Percentiles rank a stretch among this genome's conserved stretches.
phyloP scores from a whole-genome alignment of 2,797 vertebrate genomes.

The Anniella stebbinsi region DNA sequence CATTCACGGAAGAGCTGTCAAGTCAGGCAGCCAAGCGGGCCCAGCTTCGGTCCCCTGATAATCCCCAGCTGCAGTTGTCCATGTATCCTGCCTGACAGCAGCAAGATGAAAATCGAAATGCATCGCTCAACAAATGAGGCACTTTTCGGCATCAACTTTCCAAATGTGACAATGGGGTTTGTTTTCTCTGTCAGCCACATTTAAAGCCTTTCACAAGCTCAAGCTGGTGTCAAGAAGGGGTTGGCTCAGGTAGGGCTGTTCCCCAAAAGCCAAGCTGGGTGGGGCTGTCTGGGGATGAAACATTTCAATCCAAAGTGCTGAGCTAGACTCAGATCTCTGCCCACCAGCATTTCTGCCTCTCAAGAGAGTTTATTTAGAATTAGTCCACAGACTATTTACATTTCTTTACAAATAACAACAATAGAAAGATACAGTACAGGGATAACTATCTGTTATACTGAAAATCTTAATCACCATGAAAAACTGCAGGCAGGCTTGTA shows the following conservation, averaged over 20 bases:
- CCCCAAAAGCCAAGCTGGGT: neutral
- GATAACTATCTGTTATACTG: no score
- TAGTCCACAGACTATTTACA: no score
- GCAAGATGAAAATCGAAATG: slow-evolving; percentile 75
- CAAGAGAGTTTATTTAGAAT: neutral
- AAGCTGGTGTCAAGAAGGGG: slow-evolving; percentile 52
- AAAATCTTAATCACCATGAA: no score
- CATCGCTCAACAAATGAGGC: slow-evolving; percentile 75
- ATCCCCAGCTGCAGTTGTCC: slow-evolving; percentile 70
- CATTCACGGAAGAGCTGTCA: slow-evolving; percentile 74
- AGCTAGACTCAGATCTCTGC: slow-evolving; percentile 1
- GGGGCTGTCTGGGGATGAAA: neutral
- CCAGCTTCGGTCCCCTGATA: slow-evolving; percentile 66
- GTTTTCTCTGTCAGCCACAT: slow-evolving; percentile 56
- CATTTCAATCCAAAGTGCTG: slow-evolving; percentile 17
- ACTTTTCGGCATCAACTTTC: slow-evolving; percentile 73
- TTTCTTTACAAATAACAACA: no score
- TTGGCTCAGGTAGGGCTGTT: neutral
- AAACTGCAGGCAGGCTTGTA: no score
- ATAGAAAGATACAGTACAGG: no score
- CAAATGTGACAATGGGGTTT: slow-evolving; percentile 64
- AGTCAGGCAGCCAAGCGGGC: slow-evolving; percentile 62
- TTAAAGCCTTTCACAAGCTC: slow-evolving; percentile 49
- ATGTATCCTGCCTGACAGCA: slow-evolving; percentile 72
- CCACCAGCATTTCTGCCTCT: neutral